A percentile compares a stretch with the other conserved stretches of the same genome.
These are phyloP conservation scores for Andrena fulva DNA, from an alignment of 2,888 invertebrate genomes.

Conservation along the genomic window DNA sequence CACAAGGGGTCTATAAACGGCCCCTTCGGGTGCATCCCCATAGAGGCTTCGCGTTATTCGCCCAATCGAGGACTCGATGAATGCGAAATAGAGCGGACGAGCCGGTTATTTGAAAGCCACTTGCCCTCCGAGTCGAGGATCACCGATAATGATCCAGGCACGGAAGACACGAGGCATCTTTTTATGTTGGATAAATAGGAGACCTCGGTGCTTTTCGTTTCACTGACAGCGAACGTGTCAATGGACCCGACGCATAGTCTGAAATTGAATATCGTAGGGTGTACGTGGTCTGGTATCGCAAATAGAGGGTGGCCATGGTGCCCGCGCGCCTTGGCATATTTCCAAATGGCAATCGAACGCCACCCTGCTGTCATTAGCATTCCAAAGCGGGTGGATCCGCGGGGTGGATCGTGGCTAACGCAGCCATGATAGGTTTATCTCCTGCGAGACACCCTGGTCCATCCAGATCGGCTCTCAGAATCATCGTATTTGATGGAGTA, in stretches of 20 bases:
- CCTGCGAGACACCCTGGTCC: background rate
- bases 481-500: background rate
- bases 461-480: background rate
- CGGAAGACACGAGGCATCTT: background rate
- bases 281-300: constrained; percentile 71
- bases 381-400: constrained; percentile 67
- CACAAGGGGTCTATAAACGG: no score
- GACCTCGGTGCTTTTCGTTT: background rate
- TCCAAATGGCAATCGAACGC: constrained; percentile 77
- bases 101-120: no score
- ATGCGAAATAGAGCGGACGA: no score
- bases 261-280: constrained; percentile 68
- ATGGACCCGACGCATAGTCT: background rate
- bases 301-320: constrained; percentile 55
- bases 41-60: no score
- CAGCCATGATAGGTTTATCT: constrained; percentile 31
- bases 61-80: no score
- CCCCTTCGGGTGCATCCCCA: no score
- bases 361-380: constrained; percentile 78
- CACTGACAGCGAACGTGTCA: constrained; percentile 15
- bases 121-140: no score
- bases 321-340: constrained; percentile 67
- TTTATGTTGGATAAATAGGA: background rate
- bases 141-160: no score
- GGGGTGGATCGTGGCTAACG: constrained; percentile 49